These are phyloP conservation scores for Scarus forsteni DNA, from an alignment of 2,797 vertebrate species.

Conservation along the genomic window DNA sequence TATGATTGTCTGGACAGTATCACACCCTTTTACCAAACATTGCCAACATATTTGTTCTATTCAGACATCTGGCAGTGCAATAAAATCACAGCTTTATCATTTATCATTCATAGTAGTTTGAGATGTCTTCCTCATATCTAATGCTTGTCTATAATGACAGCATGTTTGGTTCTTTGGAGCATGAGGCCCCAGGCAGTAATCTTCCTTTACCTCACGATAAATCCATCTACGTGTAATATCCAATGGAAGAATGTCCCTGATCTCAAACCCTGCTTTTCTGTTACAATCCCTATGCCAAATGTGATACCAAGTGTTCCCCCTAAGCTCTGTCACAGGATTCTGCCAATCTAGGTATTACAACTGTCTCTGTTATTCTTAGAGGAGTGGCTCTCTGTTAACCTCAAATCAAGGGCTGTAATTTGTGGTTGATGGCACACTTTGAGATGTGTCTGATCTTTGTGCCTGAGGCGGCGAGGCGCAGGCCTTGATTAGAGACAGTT, in stretches of 20 bases:
- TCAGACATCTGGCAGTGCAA: too few species aligned
- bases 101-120: too few species aligned
- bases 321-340: slow-evolving; percentile 77
- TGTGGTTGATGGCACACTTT: slow-evolving; percentile 88
- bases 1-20: too few species aligned
- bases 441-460: slow-evolving; percentile 88
- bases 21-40: too few species aligned
- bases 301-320: slow-evolving; percentile 64
- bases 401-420: slow-evolving; percentile 91
- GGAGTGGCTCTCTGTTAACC: slow-evolving; percentile 88
- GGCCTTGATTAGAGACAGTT: slow-evolving; percentile 88
- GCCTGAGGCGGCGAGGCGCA: slow-evolving; percentile 82
- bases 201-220: too few species aligned
- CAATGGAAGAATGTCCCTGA: slow-evolving; percentile 21
- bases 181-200: too few species aligned
- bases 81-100: too few species aligned
- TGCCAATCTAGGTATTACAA: slow-evolving; percentile 82
- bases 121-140: too few species aligned
- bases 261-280: slow-evolving; percentile 27
- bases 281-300: slow-evolving; percentile 60
- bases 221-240: slow-evolving; percentile 11
- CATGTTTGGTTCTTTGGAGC: too few species aligned
- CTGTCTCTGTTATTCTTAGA: slow-evolving; percentile 86
- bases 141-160: too few species aligned
- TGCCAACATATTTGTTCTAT: too few species aligned